These are phyloP conservation scores for Noturus placidus DNA, from an alignment of 2,113 vertebrate genomes.

Conservation along the genomic window DNA sequence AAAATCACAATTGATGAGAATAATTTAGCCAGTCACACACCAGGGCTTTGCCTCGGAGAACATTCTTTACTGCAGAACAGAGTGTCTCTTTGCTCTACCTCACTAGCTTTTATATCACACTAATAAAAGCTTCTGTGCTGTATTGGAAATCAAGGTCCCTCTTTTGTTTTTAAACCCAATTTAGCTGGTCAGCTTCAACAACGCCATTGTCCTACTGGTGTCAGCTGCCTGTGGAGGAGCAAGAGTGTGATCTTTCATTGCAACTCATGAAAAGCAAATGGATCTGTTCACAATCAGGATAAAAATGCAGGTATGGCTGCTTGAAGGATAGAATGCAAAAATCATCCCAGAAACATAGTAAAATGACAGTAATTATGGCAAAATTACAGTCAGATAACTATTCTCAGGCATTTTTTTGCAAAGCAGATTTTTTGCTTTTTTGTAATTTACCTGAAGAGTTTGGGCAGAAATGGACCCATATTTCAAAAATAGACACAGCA, in stretches of 20 bases:
- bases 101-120: slow-evolving; percentile 36
- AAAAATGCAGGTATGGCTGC: slow-evolving; percentile 14
- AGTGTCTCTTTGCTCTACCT: slow-evolving; percentile 5
- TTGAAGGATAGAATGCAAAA: slow-evolving; percentile 10
- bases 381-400: not conserved
- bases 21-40: slow-evolving; percentile 8
- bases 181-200: slow-evolving; percentile 5
- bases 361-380: not conserved
- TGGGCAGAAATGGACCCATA: not conserved
- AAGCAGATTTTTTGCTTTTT: too few relatives aligned
- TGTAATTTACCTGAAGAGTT: not conserved
- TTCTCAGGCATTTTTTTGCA: not conserved
- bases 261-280: slow-evolving; percentile 17
- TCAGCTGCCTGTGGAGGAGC: not conserved
- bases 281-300: not conserved
- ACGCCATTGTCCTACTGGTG: not conserved
- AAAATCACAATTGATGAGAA: slow-evolving; percentile 39
- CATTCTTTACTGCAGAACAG: slow-evolving; percentile 16
- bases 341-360: not conserved
- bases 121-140: slow-evolving; percentile 30
- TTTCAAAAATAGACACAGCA: not conserved
- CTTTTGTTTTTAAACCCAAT: slow-evolving; percentile 42
- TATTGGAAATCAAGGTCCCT: slow-evolving; percentile 30
- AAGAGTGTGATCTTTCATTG: slow-evolving; percentile 7
- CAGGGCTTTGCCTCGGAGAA: not conserved